Evolutionary conservation across 2,888 invertebrate genomes (phyloP).

Genomic region (Deilephila porcellus): DNA sequence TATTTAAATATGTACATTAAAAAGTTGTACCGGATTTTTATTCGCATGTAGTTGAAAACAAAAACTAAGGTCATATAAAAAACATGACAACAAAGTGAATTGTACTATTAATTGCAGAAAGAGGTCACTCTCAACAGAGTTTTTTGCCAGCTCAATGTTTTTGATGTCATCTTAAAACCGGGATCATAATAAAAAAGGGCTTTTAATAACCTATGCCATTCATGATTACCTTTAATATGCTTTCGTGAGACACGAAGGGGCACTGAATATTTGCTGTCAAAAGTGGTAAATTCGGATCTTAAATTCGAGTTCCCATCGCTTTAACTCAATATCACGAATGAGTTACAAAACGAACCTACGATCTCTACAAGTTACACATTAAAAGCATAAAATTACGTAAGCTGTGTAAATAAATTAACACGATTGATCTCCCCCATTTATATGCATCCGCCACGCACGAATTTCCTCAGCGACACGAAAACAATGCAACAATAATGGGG

Average conservation of each 20-base stretch:
- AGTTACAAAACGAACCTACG: background rate
- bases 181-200: background rate
- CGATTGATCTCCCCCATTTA: background rate
- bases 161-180: background rate
- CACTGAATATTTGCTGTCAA: too few relatives aligned
- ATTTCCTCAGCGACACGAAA: background rate
- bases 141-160: background rate
- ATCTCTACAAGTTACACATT: background rate
- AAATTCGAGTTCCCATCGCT: too few relatives aligned
- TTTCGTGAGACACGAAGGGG: too few relatives aligned
- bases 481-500: slow-evolving; percentile 32
- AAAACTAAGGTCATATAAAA: slow-evolving; percentile 39
- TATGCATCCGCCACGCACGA: background rate
- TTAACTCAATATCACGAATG: too few relatives aligned
- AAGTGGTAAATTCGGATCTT: too few relatives aligned
- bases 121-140: slow-evolving; percentile 40
- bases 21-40: slow-evolving; percentile 33
- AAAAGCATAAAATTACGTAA: background rate
- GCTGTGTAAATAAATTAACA: background rate
- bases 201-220: too few relatives aligned
- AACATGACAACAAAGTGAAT: slow-evolving; percentile 32
- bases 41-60: slow-evolving; percentile 27
- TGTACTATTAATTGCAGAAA: slow-evolving; percentile 7
- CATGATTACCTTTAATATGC: too few relatives aligned
- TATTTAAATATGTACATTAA: background rate